phyloP scores from a whole-genome alignment of 2,888 invertebrate species.

The Lampropteryx suffumata region DNA sequence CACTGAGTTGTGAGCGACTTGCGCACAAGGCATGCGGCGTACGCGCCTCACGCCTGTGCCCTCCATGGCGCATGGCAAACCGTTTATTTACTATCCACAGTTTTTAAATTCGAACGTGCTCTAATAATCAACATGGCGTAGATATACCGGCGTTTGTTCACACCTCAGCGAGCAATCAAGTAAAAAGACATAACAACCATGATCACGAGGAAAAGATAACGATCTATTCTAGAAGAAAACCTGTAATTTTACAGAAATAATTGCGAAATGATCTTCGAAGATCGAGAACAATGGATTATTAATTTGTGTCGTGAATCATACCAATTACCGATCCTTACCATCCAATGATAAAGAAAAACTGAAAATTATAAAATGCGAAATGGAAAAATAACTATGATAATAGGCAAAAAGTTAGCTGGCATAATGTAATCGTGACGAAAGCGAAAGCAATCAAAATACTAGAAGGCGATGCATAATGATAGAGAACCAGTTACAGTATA shows the following conservation, averaged over 20 bases:
- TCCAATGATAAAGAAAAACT: neutral
- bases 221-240: constrained; percentile 25
- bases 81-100: constrained; percentile 79
- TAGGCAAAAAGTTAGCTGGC: neutral
- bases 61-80: constrained; percentile 61
- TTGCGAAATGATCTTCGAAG: neutral
- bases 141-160: constrained; percentile 50
- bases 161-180: constrained; percentile 39
- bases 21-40: constrained; percentile 47
- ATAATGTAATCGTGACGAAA: constrained; percentile 43
- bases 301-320: neutral
- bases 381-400: neutral
- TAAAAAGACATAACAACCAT: constrained; percentile 37
- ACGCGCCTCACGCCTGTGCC: constrained; percentile 67
- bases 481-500: constrained; percentile 57
- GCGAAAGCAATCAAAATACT: constrained; percentile 59
- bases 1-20: constrained; percentile 59
- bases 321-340: neutral
- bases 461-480: constrained; percentile 39
- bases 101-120: constrained; percentile 74
- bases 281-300: neutral
- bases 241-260: constrained; percentile 23
- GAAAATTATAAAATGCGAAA: neutral
- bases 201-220: constrained; percentile 34
- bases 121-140: constrained; percentile 69